Base-by-base conservation (phyloP, 2,888 invertebrate species). In the Villa cingulata region DNA sequence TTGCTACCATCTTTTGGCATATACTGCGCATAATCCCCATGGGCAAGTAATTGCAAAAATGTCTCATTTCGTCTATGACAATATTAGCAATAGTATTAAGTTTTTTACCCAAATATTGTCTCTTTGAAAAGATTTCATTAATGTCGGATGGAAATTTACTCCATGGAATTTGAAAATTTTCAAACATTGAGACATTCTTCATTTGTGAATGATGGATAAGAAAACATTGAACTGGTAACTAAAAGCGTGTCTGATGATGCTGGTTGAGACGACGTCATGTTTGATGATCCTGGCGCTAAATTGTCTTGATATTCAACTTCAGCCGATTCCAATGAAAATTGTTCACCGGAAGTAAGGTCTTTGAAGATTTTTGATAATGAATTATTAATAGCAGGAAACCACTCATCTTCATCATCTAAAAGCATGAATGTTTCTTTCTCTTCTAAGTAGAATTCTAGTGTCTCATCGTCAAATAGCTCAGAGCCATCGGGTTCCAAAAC, bases 21-120 rank as follows among this genome's bases (percentile, higher is more conserved):
- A 48, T 23, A n/a, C n/a, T 32, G 19, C 43, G 6, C n/a, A 48
- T 29, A 32, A 48, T 48, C n/a, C 29, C 5, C 42, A 48, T 48
- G 5, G 47, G 47, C 17, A 48, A 38, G 19, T 42, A 48, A 32
- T 29, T 38, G 2, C 43, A 48, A 29, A 38, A 29, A 12, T 18
- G 23, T 15, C 47, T 38, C 27, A 48, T 19, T 39, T 48, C 47
- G 12, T 42, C 43, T 14, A n/a, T n/a, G n/a, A n/a, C n/a, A n/a
- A n/a, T n/a, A n/a, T n/a, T n/a, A n/a, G n/a, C n/a, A n/a, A n/a
- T n/a, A n/a, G n/a, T n/a, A n/a, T n/a, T n/a, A n/a, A n/a, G n/a
- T n/a, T n/a, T n/a, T n/a, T n/a, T n/a, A n/a, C n/a, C n/a, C n/a
- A n/a, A n/a, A n/a, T n/a, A n/a, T n/a, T n/a, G n/a, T n/a, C n/a